A percentile compares a stretch with the other conserved stretches of the same genome.
Conservation (phyloP, 2,113 vertebrate species). For the Sprattus sprattus region DNA sequence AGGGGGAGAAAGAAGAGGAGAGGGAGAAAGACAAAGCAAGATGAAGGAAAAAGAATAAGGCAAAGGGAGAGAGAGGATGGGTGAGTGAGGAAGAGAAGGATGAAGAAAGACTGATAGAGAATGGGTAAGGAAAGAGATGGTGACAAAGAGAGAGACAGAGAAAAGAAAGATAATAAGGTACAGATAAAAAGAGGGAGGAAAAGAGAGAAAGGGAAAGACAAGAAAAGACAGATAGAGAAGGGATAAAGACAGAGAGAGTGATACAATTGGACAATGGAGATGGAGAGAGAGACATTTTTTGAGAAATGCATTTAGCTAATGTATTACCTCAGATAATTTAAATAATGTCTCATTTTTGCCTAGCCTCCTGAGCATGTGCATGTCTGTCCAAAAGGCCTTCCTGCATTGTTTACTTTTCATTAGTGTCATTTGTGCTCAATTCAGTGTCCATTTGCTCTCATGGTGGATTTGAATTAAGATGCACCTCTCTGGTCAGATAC, state of each 20-base stretch:
- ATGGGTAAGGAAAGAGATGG: not conserved
- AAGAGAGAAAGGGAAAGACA: not conserved
- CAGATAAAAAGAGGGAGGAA: not conserved
- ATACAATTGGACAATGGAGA: not conserved
- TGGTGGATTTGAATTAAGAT: not conserved
- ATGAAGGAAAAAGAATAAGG: not conserved
- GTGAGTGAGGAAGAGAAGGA: not conserved
- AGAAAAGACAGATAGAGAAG: not conserved
- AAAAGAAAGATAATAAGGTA: not conserved
- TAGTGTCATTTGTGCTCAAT: not conserved
- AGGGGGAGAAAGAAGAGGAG: too few species aligned
- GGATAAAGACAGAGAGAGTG: not conserved
- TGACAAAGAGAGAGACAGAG: not conserved
- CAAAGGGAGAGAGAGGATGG: not conserved
- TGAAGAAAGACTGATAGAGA: not conserved
- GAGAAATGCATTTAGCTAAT: not conserved
- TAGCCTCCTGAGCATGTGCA: not conserved
- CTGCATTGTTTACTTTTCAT: not conserved
- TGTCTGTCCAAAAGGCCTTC: not conserved
- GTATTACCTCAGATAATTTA: not conserved
- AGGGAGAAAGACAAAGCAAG: not conserved
- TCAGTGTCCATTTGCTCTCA: not conserved
- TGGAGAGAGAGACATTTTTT: not conserved
- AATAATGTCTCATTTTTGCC: not conserved
- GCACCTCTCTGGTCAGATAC: not conserved